Evolutionary conservation across 2,113 vertebrate genomes (phyloP).

Genomic region (Tetrax tetrax): DNA sequence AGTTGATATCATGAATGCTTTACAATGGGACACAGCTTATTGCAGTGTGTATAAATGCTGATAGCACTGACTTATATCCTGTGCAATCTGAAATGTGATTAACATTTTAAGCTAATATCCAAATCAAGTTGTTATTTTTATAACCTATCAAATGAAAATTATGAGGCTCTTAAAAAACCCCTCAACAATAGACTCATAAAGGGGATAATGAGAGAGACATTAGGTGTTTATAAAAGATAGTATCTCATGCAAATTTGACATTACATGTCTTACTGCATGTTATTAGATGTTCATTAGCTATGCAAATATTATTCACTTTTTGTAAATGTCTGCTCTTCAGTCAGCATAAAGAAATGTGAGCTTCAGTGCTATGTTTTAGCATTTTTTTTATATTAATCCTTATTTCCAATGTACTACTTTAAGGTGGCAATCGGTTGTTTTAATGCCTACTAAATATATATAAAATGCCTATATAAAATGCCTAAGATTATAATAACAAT

Average conservation of each 20-base stretch:
- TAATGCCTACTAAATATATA: neutral
- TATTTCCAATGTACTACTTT: neutral
- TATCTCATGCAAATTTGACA: constrained; percentile 65
- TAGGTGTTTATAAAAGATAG: constrained; percentile 63
- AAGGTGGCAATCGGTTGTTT: neutral
- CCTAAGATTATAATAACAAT: neutral
- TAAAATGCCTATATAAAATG: neutral
- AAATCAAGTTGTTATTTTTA: constrained; percentile 41
- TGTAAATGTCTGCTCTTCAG: constrained; percentile 46
- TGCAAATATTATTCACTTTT: constrained; percentile 51
- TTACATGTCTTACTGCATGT: constrained; percentile 40
- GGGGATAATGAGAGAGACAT: constrained; percentile 68
- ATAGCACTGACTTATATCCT: neutral
- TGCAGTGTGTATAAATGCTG: neutral
- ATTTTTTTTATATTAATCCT: constrained; percentile 3
- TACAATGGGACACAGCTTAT: neutral
- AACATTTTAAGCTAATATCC: constrained; percentile 54
- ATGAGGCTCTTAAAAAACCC: constrained; percentile 36
- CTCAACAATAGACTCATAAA: constrained; percentile 41
- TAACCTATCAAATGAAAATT: constrained; percentile 62
- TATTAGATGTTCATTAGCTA: constrained; percentile 39
- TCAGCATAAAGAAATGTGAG: neutral
- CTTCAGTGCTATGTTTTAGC: neutral
- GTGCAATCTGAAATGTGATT: constrained; percentile 28
- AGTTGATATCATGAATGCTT: neutral